Percentiles rank a stretch among this genome's conserved stretches.
Evolutionary conservation across 2,888 invertebrate species (phyloP).

Genomic region (Bursaphelenchus okinawaensis): DNA sequence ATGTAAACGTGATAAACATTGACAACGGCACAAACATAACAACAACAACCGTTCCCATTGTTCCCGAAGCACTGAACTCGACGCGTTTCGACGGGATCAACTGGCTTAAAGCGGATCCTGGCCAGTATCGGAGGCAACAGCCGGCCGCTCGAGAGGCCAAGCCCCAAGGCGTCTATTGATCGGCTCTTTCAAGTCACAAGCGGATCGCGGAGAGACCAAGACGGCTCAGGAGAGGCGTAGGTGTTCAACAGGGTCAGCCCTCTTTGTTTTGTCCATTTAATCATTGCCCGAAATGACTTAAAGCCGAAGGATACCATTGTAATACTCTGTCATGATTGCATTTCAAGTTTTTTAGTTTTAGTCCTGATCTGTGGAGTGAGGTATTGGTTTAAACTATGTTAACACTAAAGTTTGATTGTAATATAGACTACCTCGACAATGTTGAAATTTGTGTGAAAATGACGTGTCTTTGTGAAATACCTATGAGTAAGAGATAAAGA

Average conservation of each 20-base stretch:
- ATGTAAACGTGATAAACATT: neutral
- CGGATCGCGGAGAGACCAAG: neutral
- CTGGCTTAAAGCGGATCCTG: neutral
- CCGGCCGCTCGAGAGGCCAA: neutral
- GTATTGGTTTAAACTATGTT: too few relatives aligned
- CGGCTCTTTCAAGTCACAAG: neutral
- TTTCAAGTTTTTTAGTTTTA: too few relatives aligned
- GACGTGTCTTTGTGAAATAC: too few relatives aligned
- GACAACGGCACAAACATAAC: neutral
- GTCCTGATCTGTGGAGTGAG: too few relatives aligned
- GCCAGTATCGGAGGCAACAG: neutral
- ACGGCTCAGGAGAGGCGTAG: neutral
- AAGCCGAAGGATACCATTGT: neutral
- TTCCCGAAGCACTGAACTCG: neutral
- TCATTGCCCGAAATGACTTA: neutral
- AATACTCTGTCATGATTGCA: too few relatives aligned
- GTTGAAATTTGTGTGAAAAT: too few relatives aligned
- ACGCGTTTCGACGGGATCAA: neutral
- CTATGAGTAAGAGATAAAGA: too few relatives aligned
- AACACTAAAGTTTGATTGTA: too few relatives aligned
- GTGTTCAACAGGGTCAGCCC: neutral
- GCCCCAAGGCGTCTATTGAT: neutral
- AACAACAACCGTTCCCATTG: neutral
- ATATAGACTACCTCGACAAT: too few relatives aligned
- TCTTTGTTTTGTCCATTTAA: neutral